Conservation (phyloP, 2,797 vertebrate genomes). For the Onychomys torridus region DNA sequence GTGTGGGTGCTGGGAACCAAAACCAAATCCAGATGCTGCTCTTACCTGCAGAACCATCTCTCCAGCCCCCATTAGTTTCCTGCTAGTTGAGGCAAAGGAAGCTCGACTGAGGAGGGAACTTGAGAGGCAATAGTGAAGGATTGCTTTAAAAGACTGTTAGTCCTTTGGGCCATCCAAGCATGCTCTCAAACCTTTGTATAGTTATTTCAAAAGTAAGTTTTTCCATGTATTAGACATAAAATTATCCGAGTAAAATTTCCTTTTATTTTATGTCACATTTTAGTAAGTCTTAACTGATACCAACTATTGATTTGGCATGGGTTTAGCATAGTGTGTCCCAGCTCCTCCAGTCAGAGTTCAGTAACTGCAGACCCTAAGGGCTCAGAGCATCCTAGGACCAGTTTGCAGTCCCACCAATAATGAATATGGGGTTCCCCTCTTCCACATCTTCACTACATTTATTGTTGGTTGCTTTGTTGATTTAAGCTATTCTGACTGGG, state of each 20-base stretch:
- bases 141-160: neutral
- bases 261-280: conserved; percentile 24
- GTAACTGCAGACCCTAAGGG: neutral
- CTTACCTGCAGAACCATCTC: too few species aligned
- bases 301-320: neutral
- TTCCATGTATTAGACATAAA: conserved; percentile 14
- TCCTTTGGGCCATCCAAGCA: neutral
- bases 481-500: neutral
- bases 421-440: neutral
- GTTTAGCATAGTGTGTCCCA: neutral
- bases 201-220: neutral
- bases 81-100: neutral
- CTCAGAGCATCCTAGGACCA: neutral
- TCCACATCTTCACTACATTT: neutral
- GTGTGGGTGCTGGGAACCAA: neutral
- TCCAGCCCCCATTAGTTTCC: neutral
- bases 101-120: neutral
- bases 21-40: neutral
- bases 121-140: neutral
- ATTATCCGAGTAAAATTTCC: conserved; percentile 37
- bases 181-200: neutral
- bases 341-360: neutral
- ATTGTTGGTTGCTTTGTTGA: neutral
- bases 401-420: neutral
- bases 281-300: neutral